Percentiles rank a stretch among this genome's conserved stretches.
These are phyloP conservation scores for Desmodus rotundus DNA, from an alignment of 2,113 vertebrate genomes.

Conservation along the genomic window DNA sequence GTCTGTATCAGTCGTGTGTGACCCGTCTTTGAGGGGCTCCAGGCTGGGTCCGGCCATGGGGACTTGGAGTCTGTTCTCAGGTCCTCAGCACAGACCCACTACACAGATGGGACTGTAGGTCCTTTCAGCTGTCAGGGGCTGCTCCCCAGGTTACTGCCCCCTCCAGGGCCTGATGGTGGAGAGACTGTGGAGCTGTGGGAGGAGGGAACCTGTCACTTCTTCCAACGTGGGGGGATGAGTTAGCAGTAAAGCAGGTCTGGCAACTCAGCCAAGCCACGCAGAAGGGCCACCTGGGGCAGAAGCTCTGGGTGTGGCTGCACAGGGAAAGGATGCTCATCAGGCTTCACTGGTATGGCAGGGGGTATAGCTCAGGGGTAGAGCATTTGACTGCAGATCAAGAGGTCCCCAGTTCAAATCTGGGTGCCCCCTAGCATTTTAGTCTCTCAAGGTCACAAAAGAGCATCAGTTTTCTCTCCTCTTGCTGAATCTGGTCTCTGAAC, in stretches of 20 bases:
- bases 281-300: neutral
- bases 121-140: neutral
- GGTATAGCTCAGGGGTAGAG: slow-evolving; percentile 39
- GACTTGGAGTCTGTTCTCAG: neutral
- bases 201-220: neutral
- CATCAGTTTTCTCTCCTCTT: neutral
- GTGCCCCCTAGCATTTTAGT: neutral
- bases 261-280: neutral
- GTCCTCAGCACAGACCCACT: neutral
- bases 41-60: neutral
- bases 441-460: neutral
- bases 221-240: neutral
- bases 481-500: neutral
- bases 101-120: neutral
- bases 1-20: neutral
- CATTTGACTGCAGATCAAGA: slow-evolving; percentile 60
- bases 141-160: neutral
- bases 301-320: neutral
- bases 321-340: neutral
- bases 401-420: slow-evolving; percentile 48
- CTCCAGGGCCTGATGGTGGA: neutral
- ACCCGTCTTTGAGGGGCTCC: neutral
- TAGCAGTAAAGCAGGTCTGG: neutral
- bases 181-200: neutral
- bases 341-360: accelerated